phyloP scores from a whole-genome alignment of 2,797 vertebrate genomes.

The Stomatorhinus walkeri region DNA sequence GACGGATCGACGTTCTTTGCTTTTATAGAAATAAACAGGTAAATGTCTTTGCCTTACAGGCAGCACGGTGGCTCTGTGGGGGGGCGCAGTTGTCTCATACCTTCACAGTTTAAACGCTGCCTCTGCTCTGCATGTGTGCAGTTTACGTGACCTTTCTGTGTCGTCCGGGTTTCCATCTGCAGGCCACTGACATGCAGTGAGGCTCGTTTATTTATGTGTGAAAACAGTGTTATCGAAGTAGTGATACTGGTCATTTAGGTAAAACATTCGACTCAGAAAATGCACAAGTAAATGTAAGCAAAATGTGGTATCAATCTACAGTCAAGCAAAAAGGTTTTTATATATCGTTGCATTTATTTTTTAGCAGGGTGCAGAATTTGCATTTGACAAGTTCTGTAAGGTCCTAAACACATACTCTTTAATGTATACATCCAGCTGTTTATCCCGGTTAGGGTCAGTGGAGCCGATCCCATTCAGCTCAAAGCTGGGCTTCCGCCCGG shows the following conservation, averaged over 20 bases:
- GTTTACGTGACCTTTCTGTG: not conserved
- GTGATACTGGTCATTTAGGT: not conserved
- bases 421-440: not conserved
- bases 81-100: not conserved
- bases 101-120: not conserved
- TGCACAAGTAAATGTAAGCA: not conserved
- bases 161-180: not conserved
- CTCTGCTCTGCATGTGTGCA: not conserved
- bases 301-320: not conserved
- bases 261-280: not conserved
- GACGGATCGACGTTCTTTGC: slow-evolving; percentile 67
- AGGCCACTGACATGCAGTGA: not conserved
- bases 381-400: not conserved
- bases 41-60: not conserved
- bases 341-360: not conserved
- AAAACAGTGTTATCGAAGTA: not conserved
- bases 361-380: not conserved
- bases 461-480: not conserved
- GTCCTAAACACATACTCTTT: not conserved
- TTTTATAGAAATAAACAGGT: slow-evolving; percentile 68
- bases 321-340: not conserved
- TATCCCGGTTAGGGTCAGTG: not conserved
- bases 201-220: not conserved
- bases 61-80: not conserved
- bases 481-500: not conserved